These are phyloP conservation scores for Brachynemurus nebulosus DNA, from an alignment of 2,888 invertebrate species.

Conservation along the genomic window DNA sequence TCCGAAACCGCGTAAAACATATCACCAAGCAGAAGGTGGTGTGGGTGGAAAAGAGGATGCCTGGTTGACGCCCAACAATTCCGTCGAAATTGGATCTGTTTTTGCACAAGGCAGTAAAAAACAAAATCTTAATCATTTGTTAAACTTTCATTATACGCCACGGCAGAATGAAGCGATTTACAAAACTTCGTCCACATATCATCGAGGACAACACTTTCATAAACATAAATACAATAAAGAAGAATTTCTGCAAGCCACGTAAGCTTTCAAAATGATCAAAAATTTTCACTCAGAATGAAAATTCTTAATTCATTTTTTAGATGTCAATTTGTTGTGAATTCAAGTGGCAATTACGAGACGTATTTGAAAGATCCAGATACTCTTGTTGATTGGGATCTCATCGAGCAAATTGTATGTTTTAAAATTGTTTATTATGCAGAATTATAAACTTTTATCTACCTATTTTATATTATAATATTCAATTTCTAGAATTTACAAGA, in stretches of 20 bases:
- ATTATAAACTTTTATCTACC: neutral
- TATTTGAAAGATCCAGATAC: slow-evolving; percentile 75
- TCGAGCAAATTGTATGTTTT: slow-evolving; percentile 80
- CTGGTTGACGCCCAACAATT: slow-evolving; percentile 42
- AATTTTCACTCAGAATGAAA: slow-evolving; percentile 9
- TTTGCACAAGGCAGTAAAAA: slow-evolving; percentile 76
- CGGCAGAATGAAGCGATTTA: slow-evolving; percentile 31
- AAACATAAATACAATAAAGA: slow-evolving; percentile 80
- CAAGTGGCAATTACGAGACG: slow-evolving; percentile 61
- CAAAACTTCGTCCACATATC: slow-evolving; percentile 20
- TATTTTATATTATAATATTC: neutral
- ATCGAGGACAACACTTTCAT: slow-evolving; percentile 33
- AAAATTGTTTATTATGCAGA: neutral
- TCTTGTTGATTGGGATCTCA: slow-evolving; percentile 79
- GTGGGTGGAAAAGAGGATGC: slow-evolving; percentile 56
- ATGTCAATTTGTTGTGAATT: slow-evolving; percentile 90
- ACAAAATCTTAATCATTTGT: slow-evolving; percentile 85
- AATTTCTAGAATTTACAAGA: slow-evolving; percentile 45
- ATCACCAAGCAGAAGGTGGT: slow-evolving; percentile 34
- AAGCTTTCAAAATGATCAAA: slow-evolving; percentile 26
- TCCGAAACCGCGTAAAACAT: slow-evolving; percentile 51
- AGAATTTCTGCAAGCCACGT: slow-evolving; percentile 90
- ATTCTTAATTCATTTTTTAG: slow-evolving; percentile 32
- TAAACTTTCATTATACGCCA: slow-evolving; percentile 77
- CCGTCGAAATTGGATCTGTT: slow-evolving; percentile 70